Percentiles rank a stretch among this genome's conserved stretches.
Conservation (phyloP, 2,113 vertebrate genomes). For the Coreoperca whiteheadi region DNA sequence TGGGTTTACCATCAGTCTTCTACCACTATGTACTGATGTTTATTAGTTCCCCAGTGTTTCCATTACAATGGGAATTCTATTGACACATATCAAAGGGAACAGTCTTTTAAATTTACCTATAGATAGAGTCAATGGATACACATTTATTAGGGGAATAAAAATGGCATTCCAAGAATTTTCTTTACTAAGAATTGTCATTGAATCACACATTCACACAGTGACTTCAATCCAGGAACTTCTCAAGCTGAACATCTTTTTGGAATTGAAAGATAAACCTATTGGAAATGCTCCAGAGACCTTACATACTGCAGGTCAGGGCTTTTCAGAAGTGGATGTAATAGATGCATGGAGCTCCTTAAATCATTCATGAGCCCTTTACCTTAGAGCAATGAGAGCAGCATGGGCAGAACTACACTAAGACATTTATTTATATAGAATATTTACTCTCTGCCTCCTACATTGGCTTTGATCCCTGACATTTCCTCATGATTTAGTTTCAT, state of each 20-base stretch:
- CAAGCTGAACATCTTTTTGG: conserved; percentile 31
- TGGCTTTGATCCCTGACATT: conserved; percentile 1
- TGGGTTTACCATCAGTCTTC: not conserved
- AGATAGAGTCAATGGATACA: not conserved
- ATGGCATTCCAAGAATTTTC: conserved; percentile 18
- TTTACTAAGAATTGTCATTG: conserved; percentile 6
- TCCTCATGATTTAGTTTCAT: not conserved
- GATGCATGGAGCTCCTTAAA: conserved; percentile 50
- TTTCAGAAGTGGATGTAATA: conserved; percentile 35
- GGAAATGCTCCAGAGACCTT: conserved; percentile 29
- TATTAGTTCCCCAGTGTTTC: not conserved
- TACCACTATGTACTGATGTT: not conserved
- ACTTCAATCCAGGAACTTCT: conserved; percentile 16
- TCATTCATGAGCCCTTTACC: conserved; percentile 66
- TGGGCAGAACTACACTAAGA: not conserved
- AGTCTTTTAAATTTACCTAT: not conserved
- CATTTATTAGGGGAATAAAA: conserved; percentile 35
- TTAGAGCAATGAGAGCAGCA: conserved; percentile 22
- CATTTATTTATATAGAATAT: too few relatives aligned
- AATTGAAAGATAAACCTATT: conserved; percentile 42
- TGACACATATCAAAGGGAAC: not conserved
- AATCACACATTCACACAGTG: conserved; percentile 2
- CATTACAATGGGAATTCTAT: not conserved
- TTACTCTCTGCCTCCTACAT: not conserved
- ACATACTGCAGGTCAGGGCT: conserved; percentile 32